Evolutionary conservation across 2,113 vertebrate genomes (phyloP).

Genomic region (Egretta garzetta): DNA sequence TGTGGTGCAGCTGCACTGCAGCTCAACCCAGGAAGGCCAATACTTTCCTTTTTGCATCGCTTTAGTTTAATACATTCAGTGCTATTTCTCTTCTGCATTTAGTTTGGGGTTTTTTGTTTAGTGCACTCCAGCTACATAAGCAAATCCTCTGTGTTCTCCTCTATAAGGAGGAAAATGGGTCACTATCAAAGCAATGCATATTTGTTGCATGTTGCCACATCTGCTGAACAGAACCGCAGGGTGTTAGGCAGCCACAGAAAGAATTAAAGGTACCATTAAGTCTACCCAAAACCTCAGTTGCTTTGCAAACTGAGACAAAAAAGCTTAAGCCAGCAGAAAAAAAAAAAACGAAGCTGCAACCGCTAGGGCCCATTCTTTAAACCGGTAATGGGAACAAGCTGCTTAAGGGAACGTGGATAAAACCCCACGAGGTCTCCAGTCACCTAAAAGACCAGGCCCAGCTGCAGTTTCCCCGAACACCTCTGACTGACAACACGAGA

Average conservation of each 20-base stretch:
- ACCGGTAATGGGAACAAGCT: background rate
- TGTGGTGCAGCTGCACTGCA: background rate
- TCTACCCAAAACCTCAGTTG: background rate
- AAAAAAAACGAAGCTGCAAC: background rate
- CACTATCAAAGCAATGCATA: background rate
- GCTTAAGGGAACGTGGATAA: background rate
- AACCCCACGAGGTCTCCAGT: background rate
- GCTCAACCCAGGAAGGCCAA: background rate
- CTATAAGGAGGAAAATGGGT: background rate
- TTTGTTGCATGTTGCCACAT: fast-evolving
- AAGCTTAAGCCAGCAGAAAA: background rate
- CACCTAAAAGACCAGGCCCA: background rate
- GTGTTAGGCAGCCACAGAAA: background rate
- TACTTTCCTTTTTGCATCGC: background rate
- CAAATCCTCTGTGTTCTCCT: background rate
- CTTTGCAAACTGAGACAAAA: background rate
- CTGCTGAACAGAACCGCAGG: background rate
- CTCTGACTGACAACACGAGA: background rate
- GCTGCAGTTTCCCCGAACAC: background rate
- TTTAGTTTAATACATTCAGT: background rate
- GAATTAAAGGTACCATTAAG: background rate
- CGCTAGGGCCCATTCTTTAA: background rate
- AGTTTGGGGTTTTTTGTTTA: background rate
- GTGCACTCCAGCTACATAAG: background rate
- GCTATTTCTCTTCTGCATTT: background rate